These are phyloP conservation scores for Galaxea fascicularis DNA, from an alignment of 92 coral and sea anemone species.

Conservation along the genomic window DNA sequence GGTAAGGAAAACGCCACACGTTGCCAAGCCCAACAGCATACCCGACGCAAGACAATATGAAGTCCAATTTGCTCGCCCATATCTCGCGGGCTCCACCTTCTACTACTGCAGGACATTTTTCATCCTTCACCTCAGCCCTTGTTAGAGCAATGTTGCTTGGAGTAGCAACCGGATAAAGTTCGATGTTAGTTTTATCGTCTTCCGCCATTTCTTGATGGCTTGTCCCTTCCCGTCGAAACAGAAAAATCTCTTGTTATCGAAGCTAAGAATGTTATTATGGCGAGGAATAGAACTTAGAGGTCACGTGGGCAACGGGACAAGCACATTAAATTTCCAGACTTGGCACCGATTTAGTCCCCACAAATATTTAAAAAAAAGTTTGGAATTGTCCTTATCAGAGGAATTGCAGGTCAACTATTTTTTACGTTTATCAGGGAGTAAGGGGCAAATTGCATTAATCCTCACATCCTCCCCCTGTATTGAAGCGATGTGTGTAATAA, in stretches of 20 bases:
- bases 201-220: not conserved
- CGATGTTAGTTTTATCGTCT: not conserved
- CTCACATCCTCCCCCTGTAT: too few species aligned
- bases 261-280: not conserved
- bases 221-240: not conserved
- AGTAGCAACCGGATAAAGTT: slow-evolving; percentile 21
- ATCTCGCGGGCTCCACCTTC: slow-evolving; percentile 35
- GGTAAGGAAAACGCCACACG: slow-evolving; percentile 85
- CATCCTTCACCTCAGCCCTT: slow-evolving; percentile 2
- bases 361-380: not conserved
- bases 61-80: slow-evolving; percentile 79
- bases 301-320: not conserved
- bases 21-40: slow-evolving; percentile 87
- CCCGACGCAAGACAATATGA: slow-evolving; percentile 75
- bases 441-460: too few species aligned
- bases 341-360: not conserved
- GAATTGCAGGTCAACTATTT: not conserved
- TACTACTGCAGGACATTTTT: not conserved
- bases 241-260: not conserved
- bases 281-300: not conserved
- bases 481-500: too few species aligned
- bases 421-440: too few species aligned
- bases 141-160: slow-evolving; percentile 44
- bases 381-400: not conserved
- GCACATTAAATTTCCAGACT: not conserved